Evolutionary conservation across 2,888 invertebrate species (phyloP).

Genomic region (Drosophila cognata): DNA sequence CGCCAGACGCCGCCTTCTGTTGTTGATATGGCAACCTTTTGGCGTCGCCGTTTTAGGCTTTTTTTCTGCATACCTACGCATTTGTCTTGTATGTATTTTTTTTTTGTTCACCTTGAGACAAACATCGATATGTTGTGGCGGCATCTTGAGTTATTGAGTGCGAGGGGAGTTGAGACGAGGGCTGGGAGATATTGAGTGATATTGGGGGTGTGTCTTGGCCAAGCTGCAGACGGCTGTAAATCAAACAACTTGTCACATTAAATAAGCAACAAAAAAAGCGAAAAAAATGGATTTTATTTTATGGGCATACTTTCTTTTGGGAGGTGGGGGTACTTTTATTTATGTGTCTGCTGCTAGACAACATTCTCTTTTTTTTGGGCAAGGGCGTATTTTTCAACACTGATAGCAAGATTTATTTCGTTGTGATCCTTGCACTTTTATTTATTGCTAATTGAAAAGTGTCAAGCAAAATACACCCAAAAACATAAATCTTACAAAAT

Average conservation of each 20-base stretch:
- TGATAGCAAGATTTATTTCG: constrained; percentile 14
- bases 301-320: constrained; percentile 40
- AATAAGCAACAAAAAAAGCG: constrained; percentile 18
- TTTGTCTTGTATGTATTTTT: constrained; percentile 51
- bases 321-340: constrained; percentile 36
- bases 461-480: constrained; percentile 39
- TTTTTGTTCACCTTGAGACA: constrained; percentile 75
- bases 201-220: constrained; percentile 14
- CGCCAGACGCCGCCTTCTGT: neutral
- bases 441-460: constrained; percentile 74
- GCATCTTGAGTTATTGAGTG: constrained; percentile 31
- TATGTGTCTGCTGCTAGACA: constrained; percentile 62
- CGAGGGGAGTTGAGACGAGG: neutral
- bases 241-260: constrained; percentile 64
- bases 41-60: constrained; percentile 45
- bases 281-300: constrained; percentile 28
- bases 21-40: constrained; percentile 60
- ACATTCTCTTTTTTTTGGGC: constrained; percentile 19
- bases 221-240: constrained; percentile 63
- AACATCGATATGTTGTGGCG: constrained; percentile 76
- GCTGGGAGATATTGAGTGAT: neutral
- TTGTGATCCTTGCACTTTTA: constrained; percentile 30
- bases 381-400: constrained; percentile 36
- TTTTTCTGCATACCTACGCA: constrained; percentile 49
- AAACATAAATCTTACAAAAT: constrained; percentile 56